These are phyloP conservation scores for Laterallus jamaicensis DNA, from an alignment of 2,113 vertebrate species.

Conservation along the genomic window DNA sequence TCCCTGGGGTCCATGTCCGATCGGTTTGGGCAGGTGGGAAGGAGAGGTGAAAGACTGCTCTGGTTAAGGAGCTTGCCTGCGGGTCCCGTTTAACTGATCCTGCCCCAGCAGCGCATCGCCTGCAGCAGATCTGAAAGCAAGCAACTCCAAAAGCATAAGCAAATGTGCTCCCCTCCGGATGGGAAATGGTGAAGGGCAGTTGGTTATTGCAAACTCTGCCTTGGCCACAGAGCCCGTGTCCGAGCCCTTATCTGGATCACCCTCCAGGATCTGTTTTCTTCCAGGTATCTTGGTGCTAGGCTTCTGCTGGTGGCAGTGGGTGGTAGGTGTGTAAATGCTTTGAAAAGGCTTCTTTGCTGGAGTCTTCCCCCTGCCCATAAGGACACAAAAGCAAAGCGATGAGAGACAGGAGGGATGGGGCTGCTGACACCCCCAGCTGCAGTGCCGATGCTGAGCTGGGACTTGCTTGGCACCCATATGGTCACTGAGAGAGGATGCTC, in stretches of 20 bases:
- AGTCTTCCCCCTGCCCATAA: neutral
- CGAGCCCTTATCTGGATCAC: neutral
- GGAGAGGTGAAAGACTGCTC: neutral
- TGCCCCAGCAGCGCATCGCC: neutral
- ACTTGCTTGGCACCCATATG: neutral
- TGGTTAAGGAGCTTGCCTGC: accelerated
- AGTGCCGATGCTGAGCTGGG: neutral
- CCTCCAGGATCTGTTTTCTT: neutral
- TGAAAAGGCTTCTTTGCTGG: neutral
- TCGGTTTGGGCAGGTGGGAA: accelerated
- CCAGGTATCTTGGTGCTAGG: no score
- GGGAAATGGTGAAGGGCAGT: neutral
- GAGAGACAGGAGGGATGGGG: neutral
- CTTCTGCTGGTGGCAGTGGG: neutral
- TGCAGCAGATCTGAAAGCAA: neutral
- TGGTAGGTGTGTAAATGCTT: neutral
- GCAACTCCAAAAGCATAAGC: neutral
- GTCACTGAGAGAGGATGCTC: neutral
- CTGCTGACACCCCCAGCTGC: no score
- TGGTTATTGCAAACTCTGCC: neutral
- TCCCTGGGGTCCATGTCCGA: accelerated
- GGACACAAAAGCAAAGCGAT: neutral
- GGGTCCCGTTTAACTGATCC: neutral
- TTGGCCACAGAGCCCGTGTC: neutral
- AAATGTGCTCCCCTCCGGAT: accelerated